Percentiles rank a stretch among this genome's conserved stretches.
These are phyloP conservation scores for Cryptoblepharus egeriae DNA, from an alignment of 2,797 vertebrate species.

Conservation along the genomic window DNA sequence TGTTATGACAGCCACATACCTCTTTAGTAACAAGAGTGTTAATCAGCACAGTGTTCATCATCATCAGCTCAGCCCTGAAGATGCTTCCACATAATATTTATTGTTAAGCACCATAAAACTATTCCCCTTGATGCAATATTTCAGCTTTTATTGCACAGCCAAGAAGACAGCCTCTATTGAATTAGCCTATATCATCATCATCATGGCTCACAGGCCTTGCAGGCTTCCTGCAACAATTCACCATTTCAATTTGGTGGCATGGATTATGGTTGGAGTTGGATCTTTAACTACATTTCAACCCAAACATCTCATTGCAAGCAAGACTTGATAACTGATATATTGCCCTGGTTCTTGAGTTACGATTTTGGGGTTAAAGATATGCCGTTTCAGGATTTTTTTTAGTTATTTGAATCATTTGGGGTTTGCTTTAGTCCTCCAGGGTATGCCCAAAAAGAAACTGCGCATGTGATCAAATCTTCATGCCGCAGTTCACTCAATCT, in stretches of 20 bases:
- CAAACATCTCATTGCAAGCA: background rate
- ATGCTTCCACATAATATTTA: background rate
- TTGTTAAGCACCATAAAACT: background rate
- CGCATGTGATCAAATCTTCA: too few relatives aligned
- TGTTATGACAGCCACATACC: background rate
- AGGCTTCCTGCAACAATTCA: background rate
- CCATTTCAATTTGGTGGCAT: background rate
- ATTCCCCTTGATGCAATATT: background rate
- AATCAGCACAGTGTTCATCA: background rate
- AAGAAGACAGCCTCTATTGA: background rate
- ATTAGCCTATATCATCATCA: conserved; percentile 14
- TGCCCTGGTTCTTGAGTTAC: too few relatives aligned
- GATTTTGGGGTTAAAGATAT: background rate
- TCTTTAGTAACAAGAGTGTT: background rate
- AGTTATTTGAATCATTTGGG: too few relatives aligned
- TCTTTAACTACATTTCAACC: too few relatives aligned
- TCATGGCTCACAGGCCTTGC: background rate
- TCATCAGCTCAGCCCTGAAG: background rate
- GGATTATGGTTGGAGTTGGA: background rate
- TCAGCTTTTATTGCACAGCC: conserved; percentile 14
- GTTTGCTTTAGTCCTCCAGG: too few relatives aligned
- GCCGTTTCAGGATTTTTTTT: too few relatives aligned
- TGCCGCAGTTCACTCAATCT: background rate
- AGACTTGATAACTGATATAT: background rate
- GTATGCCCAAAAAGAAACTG: too few relatives aligned